Percentiles rank a stretch among this genome's conserved stretches.
Conservation (phyloP, 2,113 vertebrate species). For the Tragelaphus imberbis region DNA sequence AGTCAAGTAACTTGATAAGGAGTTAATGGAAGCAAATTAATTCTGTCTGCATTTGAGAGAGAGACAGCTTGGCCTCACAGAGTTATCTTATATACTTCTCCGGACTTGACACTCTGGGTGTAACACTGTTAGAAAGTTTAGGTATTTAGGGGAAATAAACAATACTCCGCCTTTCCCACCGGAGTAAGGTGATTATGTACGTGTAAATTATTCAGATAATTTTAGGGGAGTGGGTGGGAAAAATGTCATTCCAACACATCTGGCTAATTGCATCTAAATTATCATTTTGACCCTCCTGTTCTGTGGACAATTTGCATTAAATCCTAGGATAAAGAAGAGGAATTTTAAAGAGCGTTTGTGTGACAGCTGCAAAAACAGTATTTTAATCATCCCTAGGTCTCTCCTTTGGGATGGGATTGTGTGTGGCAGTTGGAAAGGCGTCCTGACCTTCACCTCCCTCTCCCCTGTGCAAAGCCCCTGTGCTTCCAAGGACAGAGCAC, state of each 20-base stretch:
- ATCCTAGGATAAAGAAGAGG: background rate
- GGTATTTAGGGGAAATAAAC: conserved; percentile 29
- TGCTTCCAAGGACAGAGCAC: background rate
- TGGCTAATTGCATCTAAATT: conserved; percentile 50
- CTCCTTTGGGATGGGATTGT: background rate
- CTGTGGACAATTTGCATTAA: conserved; percentile 39
- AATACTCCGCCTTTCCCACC: conserved; percentile 28
- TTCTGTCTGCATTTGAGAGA: conserved; percentile 66
- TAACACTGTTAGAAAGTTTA: background rate
- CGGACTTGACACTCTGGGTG: background rate
- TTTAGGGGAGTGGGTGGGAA: background rate
- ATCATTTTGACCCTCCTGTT: conserved; percentile 28
- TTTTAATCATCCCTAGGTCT: background rate
- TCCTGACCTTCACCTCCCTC: background rate
- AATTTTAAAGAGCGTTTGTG: conserved; percentile 38
- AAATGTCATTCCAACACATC: conserved; percentile 38
- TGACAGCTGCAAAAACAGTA: conserved; percentile 55
- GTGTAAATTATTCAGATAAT: conserved; percentile 38
- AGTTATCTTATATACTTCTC: background rate
- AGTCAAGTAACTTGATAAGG: conserved; percentile 82
- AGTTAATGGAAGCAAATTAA: conserved; percentile 78
- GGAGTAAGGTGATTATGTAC: conserved; percentile 39
- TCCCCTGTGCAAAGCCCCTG: background rate
- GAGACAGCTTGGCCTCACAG: background rate
- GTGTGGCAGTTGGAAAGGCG: background rate